Evolutionary conservation across 2,888 invertebrate species (phyloP).

Genomic region (Omphaloscelis lunosa): DNA sequence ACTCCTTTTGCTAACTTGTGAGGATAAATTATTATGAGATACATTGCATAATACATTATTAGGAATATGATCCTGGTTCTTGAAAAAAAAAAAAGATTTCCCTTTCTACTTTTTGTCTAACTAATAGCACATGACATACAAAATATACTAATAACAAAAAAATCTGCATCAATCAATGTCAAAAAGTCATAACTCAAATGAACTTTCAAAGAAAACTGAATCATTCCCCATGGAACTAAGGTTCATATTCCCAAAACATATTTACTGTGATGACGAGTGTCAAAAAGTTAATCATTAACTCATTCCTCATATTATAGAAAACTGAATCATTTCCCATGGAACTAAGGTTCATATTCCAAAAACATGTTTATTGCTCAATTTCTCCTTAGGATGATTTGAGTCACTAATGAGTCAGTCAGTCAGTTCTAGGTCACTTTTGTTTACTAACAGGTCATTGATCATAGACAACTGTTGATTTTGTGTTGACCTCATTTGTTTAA

Average conservation of each 20-base stretch:
- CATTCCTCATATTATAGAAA: neutral
- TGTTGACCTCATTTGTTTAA: conserved; percentile 24
- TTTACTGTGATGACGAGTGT: neutral
- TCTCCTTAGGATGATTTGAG: conserved; percentile 13
- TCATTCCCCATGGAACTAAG: neutral
- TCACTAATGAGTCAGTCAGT: conserved; percentile 36
- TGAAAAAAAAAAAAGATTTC: neutral
- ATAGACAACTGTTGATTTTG: conserved; percentile 26
- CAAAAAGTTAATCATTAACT: neutral
- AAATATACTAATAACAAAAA: neutral
- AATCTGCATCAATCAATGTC: neutral
- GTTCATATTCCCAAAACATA: conserved; percentile 1
- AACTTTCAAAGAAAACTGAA: neutral
- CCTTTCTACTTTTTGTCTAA: neutral
- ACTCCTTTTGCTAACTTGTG: neutral
- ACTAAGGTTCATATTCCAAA: conserved; percentile 1
- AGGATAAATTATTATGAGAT: neutral
- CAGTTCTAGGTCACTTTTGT: conserved; percentile 47
- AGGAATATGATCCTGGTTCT: neutral
- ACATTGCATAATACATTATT: neutral
- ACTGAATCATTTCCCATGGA: neutral
- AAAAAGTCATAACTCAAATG: neutral
- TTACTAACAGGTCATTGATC: conserved; percentile 39
- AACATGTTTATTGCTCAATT: conserved; percentile 18
- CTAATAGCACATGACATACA: neutral